Evolutionary conservation across 1,140 invertebrate species (phyloP).

Genomic region (Ceratoteleas bidentatus): DNA sequence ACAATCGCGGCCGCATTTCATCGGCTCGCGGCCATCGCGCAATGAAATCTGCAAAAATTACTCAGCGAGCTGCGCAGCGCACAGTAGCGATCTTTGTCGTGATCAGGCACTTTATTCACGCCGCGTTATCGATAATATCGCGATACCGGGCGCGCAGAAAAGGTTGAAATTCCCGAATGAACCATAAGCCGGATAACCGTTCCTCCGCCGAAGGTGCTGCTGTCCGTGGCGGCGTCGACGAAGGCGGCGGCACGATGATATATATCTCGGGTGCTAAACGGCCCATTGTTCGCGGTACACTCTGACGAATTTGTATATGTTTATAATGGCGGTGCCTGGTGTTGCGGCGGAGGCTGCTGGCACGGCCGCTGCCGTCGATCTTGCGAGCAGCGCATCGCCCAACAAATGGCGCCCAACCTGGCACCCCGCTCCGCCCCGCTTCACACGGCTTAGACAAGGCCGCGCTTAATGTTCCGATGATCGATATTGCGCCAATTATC

Average conservation of each 20-base stretch:
- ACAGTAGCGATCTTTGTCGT: slow-evolving; percentile 66
- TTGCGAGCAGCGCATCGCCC: slow-evolving; percentile 57
- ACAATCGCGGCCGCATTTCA: slow-evolving; percentile 45
- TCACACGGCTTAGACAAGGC: slow-evolving; percentile 38
- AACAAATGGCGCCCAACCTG: slow-evolving; percentile 66
- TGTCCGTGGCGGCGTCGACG: slow-evolving; percentile 61
- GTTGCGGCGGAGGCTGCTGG: slow-evolving; percentile 57
- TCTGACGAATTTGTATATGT: slow-evolving; percentile 82
- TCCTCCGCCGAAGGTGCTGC: slow-evolving; percentile 59
- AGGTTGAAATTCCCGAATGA: slow-evolving; percentile 71
- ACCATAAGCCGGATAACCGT: slow-evolving; percentile 68
- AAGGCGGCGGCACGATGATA: slow-evolving; percentile 77
- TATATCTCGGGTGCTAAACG: slow-evolving; percentile 80
- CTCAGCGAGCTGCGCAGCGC: slow-evolving; percentile 43
- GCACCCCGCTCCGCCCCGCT: slow-evolving; percentile 6
- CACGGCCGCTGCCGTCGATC: slow-evolving; percentile 53
- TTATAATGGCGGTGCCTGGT: slow-evolving; percentile 77
- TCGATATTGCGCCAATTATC: slow-evolving; percentile 38
- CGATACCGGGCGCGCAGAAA: slow-evolving; percentile 62
- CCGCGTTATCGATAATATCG: slow-evolving; percentile 69
- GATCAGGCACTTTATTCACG: slow-evolving; percentile 67
- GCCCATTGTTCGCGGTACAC: slow-evolving; percentile 79
- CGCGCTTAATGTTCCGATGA: slow-evolving; percentile 39
- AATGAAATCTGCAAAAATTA: slow-evolving; percentile 60
- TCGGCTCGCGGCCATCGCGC: slow-evolving; percentile 49